Conservation (phyloP, 2,797 vertebrate genomes). For the Onychomys arenicola region DNA sequence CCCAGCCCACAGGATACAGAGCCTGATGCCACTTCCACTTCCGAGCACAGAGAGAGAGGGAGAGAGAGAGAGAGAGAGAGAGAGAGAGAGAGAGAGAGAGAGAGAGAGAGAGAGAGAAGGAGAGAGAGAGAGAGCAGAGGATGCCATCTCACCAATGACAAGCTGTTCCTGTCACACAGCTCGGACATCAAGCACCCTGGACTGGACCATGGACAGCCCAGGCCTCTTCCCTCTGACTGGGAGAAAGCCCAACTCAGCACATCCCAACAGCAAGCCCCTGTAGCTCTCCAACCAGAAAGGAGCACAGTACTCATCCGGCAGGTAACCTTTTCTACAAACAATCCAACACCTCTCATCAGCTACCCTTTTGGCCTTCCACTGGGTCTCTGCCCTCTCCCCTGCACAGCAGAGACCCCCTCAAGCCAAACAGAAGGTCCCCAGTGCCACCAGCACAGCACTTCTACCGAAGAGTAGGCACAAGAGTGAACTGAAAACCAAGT, state of each 20-base stretch:
- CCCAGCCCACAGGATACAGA: constrained; percentile 77
- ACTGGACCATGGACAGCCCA: background rate
- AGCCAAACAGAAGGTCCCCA: constrained; percentile 36
- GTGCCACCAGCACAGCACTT: constrained; percentile 33
- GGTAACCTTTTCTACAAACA: constrained; percentile 52
- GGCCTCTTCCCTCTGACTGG: constrained; percentile 27
- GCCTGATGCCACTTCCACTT: constrained; percentile 77
- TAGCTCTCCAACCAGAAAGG: constrained; percentile 37
- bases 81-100: constrained; percentile 1
- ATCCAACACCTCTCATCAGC: constrained; percentile 61
- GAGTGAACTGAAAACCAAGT: constrained; percentile 62
- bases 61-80: constrained; percentile 2
- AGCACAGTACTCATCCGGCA: constrained; percentile 62
- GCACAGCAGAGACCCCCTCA: background rate
- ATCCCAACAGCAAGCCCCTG: background rate
- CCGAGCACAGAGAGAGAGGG: constrained; percentile 50
- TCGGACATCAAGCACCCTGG: constrained; percentile 26
- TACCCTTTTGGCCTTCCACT: constrained; percentile 21
- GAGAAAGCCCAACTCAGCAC: constrained; percentile 20
- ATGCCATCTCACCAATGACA: constrained; percentile 71
- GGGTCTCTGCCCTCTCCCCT: background rate
- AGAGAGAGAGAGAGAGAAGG: background rate
- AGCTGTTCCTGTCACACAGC: constrained; percentile 67
- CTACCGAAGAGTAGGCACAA: background rate
- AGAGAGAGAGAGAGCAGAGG: background rate